These are phyloP conservation scores for Acrobasis suavella DNA, from an alignment of 2,888 invertebrate genomes.

Conservation along the genomic window DNA sequence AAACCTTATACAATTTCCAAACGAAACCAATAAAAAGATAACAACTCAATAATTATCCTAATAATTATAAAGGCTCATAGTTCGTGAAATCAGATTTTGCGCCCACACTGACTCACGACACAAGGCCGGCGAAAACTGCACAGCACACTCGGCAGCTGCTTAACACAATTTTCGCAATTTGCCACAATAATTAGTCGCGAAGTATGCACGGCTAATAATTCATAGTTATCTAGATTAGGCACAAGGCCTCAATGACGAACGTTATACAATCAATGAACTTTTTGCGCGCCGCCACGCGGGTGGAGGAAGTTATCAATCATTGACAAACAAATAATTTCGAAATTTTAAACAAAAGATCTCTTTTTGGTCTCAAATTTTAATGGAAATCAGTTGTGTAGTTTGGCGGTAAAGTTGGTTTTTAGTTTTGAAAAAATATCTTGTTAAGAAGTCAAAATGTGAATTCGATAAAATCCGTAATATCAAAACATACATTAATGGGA, in stretches of 20 bases:
- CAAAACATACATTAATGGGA: too few relatives aligned
- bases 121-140: slow-evolving; percentile 17
- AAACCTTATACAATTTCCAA: neutral
- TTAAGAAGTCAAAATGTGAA: too few relatives aligned
- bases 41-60: slow-evolving; percentile 2
- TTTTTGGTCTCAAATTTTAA: too few relatives aligned
- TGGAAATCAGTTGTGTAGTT: too few relatives aligned
- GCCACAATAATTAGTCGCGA: slow-evolving; percentile 13
- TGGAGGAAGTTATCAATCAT: neutral
- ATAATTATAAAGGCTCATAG: slow-evolving; percentile 19
- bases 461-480: too few relatives aligned
- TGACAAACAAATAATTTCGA: too few relatives aligned
- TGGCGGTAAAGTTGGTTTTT: too few relatives aligned
- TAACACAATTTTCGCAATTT: slow-evolving; percentile 19
- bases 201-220: slow-evolving; percentile 10
- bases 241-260: slow-evolving; percentile 18
- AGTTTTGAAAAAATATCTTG: too few relatives aligned
- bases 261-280: slow-evolving; percentile 15
- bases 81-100: slow-evolving; percentile 22
- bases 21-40: neutral
- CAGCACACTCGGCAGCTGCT: neutral
- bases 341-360: too few relatives aligned
- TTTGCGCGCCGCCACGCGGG: neutral
- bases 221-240: slow-evolving; percentile 21
- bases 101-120: neutral